Base-by-base conservation (phyloP, 1,140 invertebrate genomes). In the Streblospio benedicti region DNA sequence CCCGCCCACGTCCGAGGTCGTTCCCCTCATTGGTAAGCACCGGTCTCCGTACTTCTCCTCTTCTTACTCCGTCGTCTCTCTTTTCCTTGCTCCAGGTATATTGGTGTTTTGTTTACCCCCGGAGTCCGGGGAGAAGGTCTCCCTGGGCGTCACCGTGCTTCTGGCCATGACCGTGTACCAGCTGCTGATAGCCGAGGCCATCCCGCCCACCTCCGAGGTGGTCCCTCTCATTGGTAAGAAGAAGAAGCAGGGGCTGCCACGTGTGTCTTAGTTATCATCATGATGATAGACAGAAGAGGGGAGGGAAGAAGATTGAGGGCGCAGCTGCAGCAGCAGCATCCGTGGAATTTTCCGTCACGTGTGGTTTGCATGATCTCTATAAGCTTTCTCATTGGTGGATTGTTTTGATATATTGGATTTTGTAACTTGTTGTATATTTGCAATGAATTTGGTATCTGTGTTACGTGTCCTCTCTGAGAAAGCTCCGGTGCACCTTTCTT, bases 71-170 rank as follows among this genome's bases (percentile, higher is more conserved):
- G n/a, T n/a, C 67, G n/a, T 94, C 93, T 63, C 97, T 98, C 91
- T 92, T 93, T n/a, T n/a, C n/a, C n/a, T n/a, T n/a, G n/a, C n/a
- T n/a, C n/a, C n/a, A n/a, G n/a, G n/a, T 64, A 85, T 97, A 69
- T 84, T 99, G 65, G 93, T 93, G 65, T 99, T 98, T 81, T 94
- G 94, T 57, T 83, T 98, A 73, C 95, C 95, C 70, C 94, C 94
- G 62, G 95, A 98, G 80, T 96, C 93, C 61, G 95, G 95, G 75
- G 95, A 99, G 83, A 98, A 98, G 81, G 85, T 99, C 65, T 96
- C 93, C 68, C 83, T 99, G 80, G 93, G 93, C 64, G 90, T 97
- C 78, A 96, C 79, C 12, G 75, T 81, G 0, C 65, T 80, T 1
- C 67, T 80, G 20, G 80, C 79, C 4, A 71, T 80, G 57, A 78